Evolutionary conservation across 2,797 vertebrate genomes (phyloP), one percentile per base, ranked within the genome.

Genomic region (Hypotaenidia okinawae): DNA sequence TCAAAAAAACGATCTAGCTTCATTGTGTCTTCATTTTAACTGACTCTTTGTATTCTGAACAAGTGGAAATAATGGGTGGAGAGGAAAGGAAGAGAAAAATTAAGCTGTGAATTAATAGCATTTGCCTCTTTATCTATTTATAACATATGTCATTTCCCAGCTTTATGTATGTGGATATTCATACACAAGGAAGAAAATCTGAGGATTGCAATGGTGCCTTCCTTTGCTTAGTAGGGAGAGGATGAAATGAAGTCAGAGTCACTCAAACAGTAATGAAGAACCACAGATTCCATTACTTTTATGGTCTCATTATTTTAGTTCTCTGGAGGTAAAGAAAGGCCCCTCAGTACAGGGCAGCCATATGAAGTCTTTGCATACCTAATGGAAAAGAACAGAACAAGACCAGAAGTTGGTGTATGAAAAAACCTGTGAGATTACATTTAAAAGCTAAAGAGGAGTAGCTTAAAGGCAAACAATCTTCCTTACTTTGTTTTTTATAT

Each of bases 401-500:
- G 13, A 37, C 12, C 61, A 83, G 35, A 89, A 95, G 54, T 1
- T 35, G 10, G 21, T 81, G 52, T 66, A 43, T 51, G 37, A 90
- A 84, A 52, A 81, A 93, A 89, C 17, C 8, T 32, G 7, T 73
- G 55, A 94, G 37, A 62, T 67, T 84, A n/a, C 84, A 88, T 81
- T 88, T 82, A 76, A 74, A 91, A 81, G 33, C 9, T 59, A 24
- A 22, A 79, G 25, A 90, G n/a, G 37, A 66, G 43, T 62, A 85
- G 43, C 70, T 89, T 62, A 80, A 72, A 91, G 83, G 80, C 39
- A 88, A 84, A 86, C 1, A 11, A 70, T 88, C 39, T 79, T 81
- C 51, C 74, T 72, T 70, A 81, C n/a, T 91, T 93, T 86, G 43
- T 17, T 88, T 92, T 95, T 86, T 80, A 41, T 84, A 95, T 93